A percentile compares a stretch with the other conserved stretches of the same genome.
Conservation (phyloP, 1,140 invertebrate genomes). For the Drosophila guanche region DNA sequence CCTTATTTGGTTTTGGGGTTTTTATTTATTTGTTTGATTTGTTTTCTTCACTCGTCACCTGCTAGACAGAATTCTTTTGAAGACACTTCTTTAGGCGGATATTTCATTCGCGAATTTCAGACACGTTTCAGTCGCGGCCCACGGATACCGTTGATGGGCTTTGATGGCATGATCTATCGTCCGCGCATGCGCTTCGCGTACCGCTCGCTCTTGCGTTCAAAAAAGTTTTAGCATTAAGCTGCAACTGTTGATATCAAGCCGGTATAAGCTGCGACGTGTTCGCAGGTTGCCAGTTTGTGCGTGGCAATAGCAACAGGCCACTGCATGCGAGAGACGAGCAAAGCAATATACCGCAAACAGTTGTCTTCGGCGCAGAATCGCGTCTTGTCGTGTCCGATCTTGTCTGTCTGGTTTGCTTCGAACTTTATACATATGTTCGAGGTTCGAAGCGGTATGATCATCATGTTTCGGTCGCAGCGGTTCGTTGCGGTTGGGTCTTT, state of each 20-base stretch:
- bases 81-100: conserved; percentile 25
- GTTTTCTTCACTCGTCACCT: conserved; percentile 45
- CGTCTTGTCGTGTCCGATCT: conserved; percentile 28
- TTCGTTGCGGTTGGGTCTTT: conserved; percentile 1
- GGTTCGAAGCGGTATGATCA: conserved; percentile 42
- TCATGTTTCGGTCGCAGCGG: conserved; percentile 7
- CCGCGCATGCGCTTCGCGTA: conserved; percentile 61
- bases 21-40: conserved; percentile 22
- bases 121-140: conserved; percentile 64
- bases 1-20: conserved; percentile 48
- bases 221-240: too few relatives aligned
- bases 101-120: conserved; percentile 56
- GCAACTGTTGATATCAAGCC: too few relatives aligned
- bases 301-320: too few relatives aligned
- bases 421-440: not conserved
- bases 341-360: too few relatives aligned
- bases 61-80: conserved; percentile 21
- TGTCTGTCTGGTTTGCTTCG: conserved; percentile 17
- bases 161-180: conserved; percentile 29
- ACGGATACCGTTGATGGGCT: conserved; percentile 34
- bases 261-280: too few relatives aligned
- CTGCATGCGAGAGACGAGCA: too few relatives aligned
- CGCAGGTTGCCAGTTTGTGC: too few relatives aligned
- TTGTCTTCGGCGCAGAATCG: conserved; percentile 26
- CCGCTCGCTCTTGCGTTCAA: conserved; percentile 46